Evolutionary conservation across 2,888 invertebrate genomes (phyloP).

Genomic region (Brenthis hecate): DNA sequence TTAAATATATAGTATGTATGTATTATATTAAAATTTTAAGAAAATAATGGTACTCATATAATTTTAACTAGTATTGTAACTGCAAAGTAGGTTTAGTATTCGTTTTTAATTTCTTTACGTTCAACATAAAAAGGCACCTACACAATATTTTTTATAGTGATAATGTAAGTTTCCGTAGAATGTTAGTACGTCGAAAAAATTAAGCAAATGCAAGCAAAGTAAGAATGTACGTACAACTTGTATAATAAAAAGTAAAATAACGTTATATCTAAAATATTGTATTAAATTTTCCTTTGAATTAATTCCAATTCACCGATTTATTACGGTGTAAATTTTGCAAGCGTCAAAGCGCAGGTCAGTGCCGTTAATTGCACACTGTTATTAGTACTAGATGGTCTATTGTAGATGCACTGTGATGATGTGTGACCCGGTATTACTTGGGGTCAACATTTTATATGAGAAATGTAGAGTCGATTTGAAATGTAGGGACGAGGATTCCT

Average conservation of each 20-base stretch:
- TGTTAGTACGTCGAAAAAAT: no score
- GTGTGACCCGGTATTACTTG: slow-evolving; percentile 34
- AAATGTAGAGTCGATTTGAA: slow-evolving; percentile 23
- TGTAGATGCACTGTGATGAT: slow-evolving; percentile 41
- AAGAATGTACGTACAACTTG: not conserved
- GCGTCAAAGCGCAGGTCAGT: slow-evolving; percentile 40
- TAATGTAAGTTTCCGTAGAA: no score
- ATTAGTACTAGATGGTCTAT: slow-evolving; percentile 38
- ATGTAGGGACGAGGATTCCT: slow-evolving; percentile 6
- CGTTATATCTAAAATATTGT: not conserved
- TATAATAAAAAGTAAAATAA: not conserved
- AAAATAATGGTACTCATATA: no score
- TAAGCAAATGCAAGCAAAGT: not conserved
- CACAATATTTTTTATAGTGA: no score
- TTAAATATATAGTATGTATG: no score
- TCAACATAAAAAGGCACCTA: no score
- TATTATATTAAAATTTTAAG: no score
- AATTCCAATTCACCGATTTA: slow-evolving; percentile 36
- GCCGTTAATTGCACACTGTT: slow-evolving; percentile 43
- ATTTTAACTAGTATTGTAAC: no score
- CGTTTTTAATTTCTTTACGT: no score
- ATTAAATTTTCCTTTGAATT: slow-evolving; percentile 11
- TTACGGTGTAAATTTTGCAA: slow-evolving; percentile 41
- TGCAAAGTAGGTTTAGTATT: no score
- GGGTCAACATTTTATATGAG: slow-evolving; percentile 40